These are phyloP conservation scores for Orthosia incerta DNA, from an alignment of 2,888 invertebrate genomes.

Conservation along the genomic window DNA sequence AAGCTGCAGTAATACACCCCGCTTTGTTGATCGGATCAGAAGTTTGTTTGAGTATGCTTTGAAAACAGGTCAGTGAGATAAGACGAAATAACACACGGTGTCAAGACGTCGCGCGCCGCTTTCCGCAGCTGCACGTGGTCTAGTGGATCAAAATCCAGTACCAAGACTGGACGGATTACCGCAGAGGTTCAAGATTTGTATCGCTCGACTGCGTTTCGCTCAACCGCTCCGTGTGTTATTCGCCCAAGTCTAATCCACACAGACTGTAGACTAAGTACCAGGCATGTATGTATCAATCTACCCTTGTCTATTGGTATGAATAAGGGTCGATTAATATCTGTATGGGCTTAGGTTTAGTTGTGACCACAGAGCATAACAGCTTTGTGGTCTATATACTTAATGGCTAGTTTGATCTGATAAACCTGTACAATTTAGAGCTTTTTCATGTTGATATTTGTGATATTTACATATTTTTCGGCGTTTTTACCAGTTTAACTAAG, in stretches of 20 bases:
- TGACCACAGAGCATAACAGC: too few species aligned
- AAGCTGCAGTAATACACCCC: constrained; percentile 45
- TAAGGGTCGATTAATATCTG: constrained; percentile 32
- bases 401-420: not conserved
- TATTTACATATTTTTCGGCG: too few species aligned
- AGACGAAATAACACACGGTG: not conserved
- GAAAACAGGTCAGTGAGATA: constrained; percentile 12
- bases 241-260: not conserved
- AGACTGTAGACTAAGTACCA: constrained; percentile 1
- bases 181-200: not conserved
- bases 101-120: not conserved
- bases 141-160: not conserved
- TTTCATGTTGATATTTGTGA: too few species aligned
- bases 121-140: not conserved
- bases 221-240: not conserved
- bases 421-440: too few species aligned
- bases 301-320: constrained; percentile 26
- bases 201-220: not conserved
- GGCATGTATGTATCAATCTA: constrained; percentile 4
- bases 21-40: constrained; percentile 35
- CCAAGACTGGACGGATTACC: constrained; percentile 5
- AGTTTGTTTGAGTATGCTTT: not conserved
- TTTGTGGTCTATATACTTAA: not conserved
- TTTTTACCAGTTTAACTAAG: too few species aligned
- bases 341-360: not conserved